Base-by-base conservation (phyloP, 2,113 vertebrate genomes). In the Etia nguti region DNA sequence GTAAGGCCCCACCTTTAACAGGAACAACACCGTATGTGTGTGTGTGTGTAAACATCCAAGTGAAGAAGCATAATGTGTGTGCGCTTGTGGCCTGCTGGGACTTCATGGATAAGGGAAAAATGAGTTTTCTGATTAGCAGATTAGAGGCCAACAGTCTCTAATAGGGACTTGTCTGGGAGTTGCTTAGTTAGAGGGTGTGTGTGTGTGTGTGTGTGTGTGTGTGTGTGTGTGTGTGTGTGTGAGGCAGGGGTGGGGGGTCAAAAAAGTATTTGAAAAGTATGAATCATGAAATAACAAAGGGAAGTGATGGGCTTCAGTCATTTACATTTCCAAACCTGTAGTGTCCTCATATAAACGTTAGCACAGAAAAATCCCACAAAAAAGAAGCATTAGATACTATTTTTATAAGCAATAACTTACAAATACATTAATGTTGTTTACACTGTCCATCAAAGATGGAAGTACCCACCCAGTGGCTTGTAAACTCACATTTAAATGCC, bases 1-100 rank as follows among this genome's bases (percentile, higher is more conserved):
- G 96, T 97, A 97, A 97, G 94, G 81, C 86, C 77, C 96, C 96
- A 95, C 97, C 97, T 97, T 96, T 97, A 96, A 96, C 96, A 96
- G 97, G 96, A 97, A 96, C 77, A 83, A 41, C 50, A 11, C 24
- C 95, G 1, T 38, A 3, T n/a, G 34, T 60, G 86, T 55, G 80
- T 81, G 73, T 85, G 86, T 85, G 88, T 84, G 54, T 87, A 57
- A 89, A 83, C 50, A 81, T 80, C 60, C 56, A 54, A 46, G 90
- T 50, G 86, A 81, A 79, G 24, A 65, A 65, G 52, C 79, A 31
- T 79, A 43, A 48, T 80, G 83, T 83, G 80, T 84, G 9, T 79
- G 70, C 50, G 84, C 10, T 60, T 24, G n/a, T 2, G 20, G 73
- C 73, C 79, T 81, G 80, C 77, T 82, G 91, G 91, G 91, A 91